Percentiles rank a stretch among this genome's conserved stretches.
Conservation (phyloP, 1,140 invertebrate genomes). For the Diuraphis noxia region DNA sequence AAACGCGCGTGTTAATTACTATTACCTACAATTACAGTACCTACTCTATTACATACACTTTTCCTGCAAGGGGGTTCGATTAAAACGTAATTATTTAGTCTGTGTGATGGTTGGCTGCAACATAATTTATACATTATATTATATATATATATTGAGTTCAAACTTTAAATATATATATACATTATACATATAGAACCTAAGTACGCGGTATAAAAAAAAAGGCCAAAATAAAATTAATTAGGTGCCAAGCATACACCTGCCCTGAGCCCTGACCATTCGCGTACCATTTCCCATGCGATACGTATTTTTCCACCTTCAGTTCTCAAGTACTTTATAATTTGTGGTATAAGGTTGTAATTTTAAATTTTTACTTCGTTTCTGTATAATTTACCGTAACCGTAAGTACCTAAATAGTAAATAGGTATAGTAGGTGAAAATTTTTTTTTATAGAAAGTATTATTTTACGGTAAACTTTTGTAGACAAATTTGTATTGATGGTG, state of each 20-base stretch:
- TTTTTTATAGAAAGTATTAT: background rate
- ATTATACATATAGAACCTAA: background rate
- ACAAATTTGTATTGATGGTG: background rate
- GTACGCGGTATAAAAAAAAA: background rate
- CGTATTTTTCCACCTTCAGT: background rate
- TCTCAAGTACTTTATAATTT: background rate
- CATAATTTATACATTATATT: background rate
- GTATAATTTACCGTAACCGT: background rate
- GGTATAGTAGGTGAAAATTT: background rate
- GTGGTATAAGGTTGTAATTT: background rate
- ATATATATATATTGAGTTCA: background rate
- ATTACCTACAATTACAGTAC: background rate
- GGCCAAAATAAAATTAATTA: background rate
- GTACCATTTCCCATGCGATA: background rate
- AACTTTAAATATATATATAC: background rate
- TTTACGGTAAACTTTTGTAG: background rate
- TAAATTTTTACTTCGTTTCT: background rate
- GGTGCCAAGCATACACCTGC: background rate
- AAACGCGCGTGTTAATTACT: conserved; percentile 35
- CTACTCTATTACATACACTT: background rate
- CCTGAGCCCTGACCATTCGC: background rate
- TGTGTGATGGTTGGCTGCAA: background rate
- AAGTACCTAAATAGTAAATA: background rate
- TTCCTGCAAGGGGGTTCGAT: background rate
- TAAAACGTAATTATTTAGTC: conserved; percentile 27